Base-by-base conservation (phyloP, 1,140 invertebrate species). In the Drosophila elegans region DNA sequence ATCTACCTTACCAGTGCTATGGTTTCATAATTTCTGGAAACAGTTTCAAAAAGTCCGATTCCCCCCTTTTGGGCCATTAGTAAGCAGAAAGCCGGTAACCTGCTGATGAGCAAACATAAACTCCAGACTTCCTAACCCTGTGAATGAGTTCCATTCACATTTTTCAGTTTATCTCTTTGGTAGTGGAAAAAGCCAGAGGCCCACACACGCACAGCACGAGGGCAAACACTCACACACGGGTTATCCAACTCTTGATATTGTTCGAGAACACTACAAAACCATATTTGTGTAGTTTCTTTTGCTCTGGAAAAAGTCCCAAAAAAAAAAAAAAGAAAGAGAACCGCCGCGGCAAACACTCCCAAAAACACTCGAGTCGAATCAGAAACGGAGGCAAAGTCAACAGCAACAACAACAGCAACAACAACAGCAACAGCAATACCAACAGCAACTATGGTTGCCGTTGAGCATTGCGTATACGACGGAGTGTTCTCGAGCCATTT, bases 121-220 rank as follows among this genome's bases (percentile, higher is more conserved):
- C 32, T 34, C 48, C 49, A 10, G 7, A 44, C 46, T 74, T 25
- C 63, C 59, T 29, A 42, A 44, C 29, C 3, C 61, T 41, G 60
- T 88, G 84, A 88, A 88, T 89, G 84, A 56, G 64, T 45, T 49
- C 74, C 83, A 86, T 86, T 89, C 84, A 89, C 62, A 71, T 62
- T 78, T 80, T 72, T 57, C 29, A 29, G 64, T 71, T 63, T 77
- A 61, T 82, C 63, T 69, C 45, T 41, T 69, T 48, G 59, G 74
- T 73, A 83, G 80, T 88, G 84, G 84, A 88, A 88, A 88, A 88
- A 88, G 84, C 84, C 83, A 80, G 45, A 60, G 53, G 29, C 61
- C 56, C 52, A 46, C 45, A 57, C 60, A 75, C 48, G 27, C 54
- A 52, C 42, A 63, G 66, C 74, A 67, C 45, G 67, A 71, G 67